Evolutionary conservation across 2,888 invertebrate genomes (phyloP).

Genomic region (Nudaria mundana): DNA sequence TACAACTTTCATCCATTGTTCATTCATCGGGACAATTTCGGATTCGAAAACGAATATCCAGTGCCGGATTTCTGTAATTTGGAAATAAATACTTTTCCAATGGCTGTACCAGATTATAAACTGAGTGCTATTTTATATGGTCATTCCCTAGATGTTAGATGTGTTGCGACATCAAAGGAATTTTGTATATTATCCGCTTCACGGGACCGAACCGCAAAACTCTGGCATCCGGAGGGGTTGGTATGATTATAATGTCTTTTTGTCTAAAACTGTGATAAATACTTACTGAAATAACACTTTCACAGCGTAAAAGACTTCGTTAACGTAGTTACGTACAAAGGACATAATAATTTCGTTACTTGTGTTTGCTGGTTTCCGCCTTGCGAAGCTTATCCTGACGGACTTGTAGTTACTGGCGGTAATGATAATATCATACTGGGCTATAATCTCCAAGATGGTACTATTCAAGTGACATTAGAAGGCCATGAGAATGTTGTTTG

Average conservation of each 20-base stretch:
- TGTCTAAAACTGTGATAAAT: constrained; percentile 2
- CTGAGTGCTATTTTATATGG: constrained; percentile 89
- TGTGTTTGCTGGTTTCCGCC: constrained; percentile 89
- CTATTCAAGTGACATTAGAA: constrained; percentile 85
- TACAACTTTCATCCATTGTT: constrained; percentile 53
- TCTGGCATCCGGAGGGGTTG: constrained; percentile 91
- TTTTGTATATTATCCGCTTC: constrained; percentile 92
- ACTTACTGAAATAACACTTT: constrained; percentile 13
- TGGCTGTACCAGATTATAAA: constrained; percentile 85
- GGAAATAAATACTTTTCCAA: constrained; percentile 42
- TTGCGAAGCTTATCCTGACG: constrained; percentile 85
- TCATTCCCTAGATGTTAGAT: constrained; percentile 93
- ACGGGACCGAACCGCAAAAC: constrained; percentile 91
- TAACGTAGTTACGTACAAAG: constrained; percentile 85
- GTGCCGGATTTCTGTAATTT: constrained; percentile 20
- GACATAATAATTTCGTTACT: constrained; percentile 93
- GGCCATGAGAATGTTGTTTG: constrained; percentile 90
- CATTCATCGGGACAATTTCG: constrained; percentile 45
- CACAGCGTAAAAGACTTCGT: constrained; percentile 82
- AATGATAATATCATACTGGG: constrained; percentile 92
- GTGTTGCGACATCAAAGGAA: constrained; percentile 84
- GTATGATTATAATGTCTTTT: constrained; percentile 24
- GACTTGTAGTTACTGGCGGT: constrained; percentile 93
- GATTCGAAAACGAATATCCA: constrained; percentile 16
- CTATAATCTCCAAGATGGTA: constrained; percentile 86